These are phyloP conservation scores for Himantopus leucocephalus DNA, from an alignment of 2,113 vertebrate species.

Conservation along the genomic window DNA sequence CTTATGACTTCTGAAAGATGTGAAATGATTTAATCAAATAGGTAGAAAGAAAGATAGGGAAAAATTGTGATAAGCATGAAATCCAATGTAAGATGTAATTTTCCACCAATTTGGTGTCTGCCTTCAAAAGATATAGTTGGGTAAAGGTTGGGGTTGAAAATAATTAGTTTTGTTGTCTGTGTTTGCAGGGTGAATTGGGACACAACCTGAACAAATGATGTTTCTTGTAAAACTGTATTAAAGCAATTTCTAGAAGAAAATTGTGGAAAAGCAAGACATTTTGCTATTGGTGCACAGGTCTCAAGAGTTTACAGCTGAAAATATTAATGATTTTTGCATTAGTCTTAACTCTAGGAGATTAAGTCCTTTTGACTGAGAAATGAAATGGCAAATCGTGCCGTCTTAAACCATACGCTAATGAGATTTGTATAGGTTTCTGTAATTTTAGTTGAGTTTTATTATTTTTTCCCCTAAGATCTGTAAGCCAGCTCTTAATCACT, in stretches of 20 bases:
- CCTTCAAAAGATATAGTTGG: conserved; percentile 2
- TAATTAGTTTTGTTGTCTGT: conserved; percentile 40
- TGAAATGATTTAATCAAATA: conserved; percentile 52
- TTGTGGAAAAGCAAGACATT: background rate
- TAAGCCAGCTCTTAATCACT: background rate
- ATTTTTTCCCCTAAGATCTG: background rate
- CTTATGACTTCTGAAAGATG: conserved; percentile 36
- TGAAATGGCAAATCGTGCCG: background rate
- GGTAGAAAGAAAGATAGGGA: conserved; percentile 16
- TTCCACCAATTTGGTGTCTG: conserved; percentile 43
- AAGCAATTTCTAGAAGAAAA: conserved; percentile 48
- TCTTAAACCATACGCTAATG: background rate
- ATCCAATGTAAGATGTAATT: conserved; percentile 56
- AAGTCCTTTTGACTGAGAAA: background rate
- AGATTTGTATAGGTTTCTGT: conserved; percentile 9
- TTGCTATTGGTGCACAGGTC: background rate
- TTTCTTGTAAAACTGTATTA: conserved; percentile 30
- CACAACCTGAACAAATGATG: conserved; percentile 17
- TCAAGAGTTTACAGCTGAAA: conserved; percentile 5
- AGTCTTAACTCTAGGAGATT: background rate
- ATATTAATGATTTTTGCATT: conserved; percentile 36
- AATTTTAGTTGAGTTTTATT: background rate
- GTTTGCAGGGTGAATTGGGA: conserved; percentile 32
- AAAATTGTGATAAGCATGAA: conserved; percentile 45
- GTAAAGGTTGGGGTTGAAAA: conserved; percentile 5